Percentiles rank a stretch among this genome's conserved stretches.
phyloP scores from a whole-genome alignment of 2,797 vertebrate species.

The Tadarida brasiliensis region DNA sequence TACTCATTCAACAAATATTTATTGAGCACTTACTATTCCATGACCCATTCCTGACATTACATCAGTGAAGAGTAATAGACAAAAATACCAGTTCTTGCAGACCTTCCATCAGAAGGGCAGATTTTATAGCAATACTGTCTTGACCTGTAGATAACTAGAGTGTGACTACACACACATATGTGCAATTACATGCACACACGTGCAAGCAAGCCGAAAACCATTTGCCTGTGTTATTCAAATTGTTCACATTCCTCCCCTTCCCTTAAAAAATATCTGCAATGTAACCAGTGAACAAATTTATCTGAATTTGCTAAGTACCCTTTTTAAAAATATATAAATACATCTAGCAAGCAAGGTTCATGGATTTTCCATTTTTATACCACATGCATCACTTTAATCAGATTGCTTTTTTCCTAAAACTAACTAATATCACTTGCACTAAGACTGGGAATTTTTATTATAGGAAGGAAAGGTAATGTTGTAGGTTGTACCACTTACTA shows the following conservation, averaged over 20 bases:
- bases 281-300: slow-evolving; percentile 1
- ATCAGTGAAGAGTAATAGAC: slow-evolving; percentile 7
- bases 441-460: slow-evolving; percentile 13
- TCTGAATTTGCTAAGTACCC: not conserved
- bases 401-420: slow-evolving; percentile 6
- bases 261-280: not conserved
- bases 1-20: slow-evolving; percentile 36
- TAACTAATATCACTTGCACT: slow-evolving; percentile 2
- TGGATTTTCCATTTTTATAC: not conserved
- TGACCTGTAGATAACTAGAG: not conserved
- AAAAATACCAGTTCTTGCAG: not conserved
- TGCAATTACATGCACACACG: not conserved
- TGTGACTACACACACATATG: not conserved
- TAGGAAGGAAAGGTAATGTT: not conserved
- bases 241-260: not conserved
- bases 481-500: not conserved
- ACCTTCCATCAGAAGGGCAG: not conserved
- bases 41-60: not conserved
- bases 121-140: not conserved
- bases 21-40: not conserved
- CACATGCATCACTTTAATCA: not conserved
- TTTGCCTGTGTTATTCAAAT: not conserved
- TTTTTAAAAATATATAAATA: not conserved
- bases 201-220: not conserved
- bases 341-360: not conserved